These are phyloP conservation scores for Lepidonotus clava DNA, from an alignment of 2,888 invertebrate genomes.

Conservation along the genomic window DNA sequence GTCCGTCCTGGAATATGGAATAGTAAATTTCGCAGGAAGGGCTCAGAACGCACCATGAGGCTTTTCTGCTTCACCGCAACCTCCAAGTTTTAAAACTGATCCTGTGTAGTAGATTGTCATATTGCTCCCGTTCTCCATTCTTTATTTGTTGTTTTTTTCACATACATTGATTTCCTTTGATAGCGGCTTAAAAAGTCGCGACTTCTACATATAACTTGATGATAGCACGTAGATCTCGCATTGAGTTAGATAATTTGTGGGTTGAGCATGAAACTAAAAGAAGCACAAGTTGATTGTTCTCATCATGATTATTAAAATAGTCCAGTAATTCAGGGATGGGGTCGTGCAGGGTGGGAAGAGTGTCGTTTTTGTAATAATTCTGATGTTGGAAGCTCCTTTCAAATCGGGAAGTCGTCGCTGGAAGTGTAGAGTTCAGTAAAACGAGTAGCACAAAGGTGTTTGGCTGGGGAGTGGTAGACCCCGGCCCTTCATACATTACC, in stretches of 20 bases:
- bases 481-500: no score
- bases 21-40: no score
- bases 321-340: neutral
- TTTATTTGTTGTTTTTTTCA: neutral
- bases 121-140: slow-evolving; percentile 6
- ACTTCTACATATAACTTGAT: slow-evolving; percentile 12
- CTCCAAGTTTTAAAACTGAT: neutral
- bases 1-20: no score
- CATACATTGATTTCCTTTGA: slow-evolving; percentile 1
- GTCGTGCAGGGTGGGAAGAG: neutral
- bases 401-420: neutral
- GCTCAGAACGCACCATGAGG: slow-evolving; percentile 41
- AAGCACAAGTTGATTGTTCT: neutral
- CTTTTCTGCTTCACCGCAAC: slow-evolving; percentile 29
- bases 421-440: neutral
- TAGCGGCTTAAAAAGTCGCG: slow-evolving; percentile 16
- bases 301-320: no score
- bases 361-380: neutral
- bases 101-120: slow-evolving; percentile 29
- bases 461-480: neutral
- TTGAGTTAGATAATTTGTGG: slow-evolving; percentile 11
- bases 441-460: neutral
- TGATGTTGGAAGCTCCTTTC: neutral
- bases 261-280: neutral
- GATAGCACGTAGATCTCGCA: slow-evolving; percentile 6